These are phyloP conservation scores for Dione juno DNA, from an alignment of 2,888 invertebrate genomes.

Conservation along the genomic window DNA sequence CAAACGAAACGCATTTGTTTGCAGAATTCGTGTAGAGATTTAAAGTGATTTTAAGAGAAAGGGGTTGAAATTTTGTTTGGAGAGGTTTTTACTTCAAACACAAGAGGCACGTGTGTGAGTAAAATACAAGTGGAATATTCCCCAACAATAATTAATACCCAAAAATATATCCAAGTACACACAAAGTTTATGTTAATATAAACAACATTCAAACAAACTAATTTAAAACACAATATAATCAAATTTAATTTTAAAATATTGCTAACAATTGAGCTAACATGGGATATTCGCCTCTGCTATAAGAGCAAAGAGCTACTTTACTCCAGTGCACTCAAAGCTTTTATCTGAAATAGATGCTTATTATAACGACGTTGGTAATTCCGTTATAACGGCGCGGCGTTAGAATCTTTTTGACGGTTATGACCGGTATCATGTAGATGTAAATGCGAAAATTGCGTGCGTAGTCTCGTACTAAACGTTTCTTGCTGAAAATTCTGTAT, in stretches of 20 bases:
- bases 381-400: conserved; percentile 29
- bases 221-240: background rate
- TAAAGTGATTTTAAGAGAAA: background rate
- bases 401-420: conserved; percentile 39
- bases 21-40: background rate
- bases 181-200: background rate
- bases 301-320: conserved; percentile 20
- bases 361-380: conserved; percentile 21
- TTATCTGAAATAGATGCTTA: conserved; percentile 26
- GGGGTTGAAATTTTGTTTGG: background rate
- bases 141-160: background rate
- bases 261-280: conserved; percentile 8
- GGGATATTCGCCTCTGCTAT: conserved; percentile 13
- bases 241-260: conserved; percentile 11
- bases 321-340: conserved; percentile 22
- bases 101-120: too few species aligned
- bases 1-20: background rate
- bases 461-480: conserved; percentile 16
- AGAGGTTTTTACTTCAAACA: background rate
- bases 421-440: conserved; percentile 30
- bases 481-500: background rate
- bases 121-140: too few species aligned
- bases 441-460: conserved; percentile 43
- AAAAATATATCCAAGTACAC: background rate
- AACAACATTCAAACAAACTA: background rate